Evolutionary conservation across 2,888 invertebrate genomes (phyloP), one percentile per base, ranked within the genome.

Genomic region (Stenodera caucasica): DNA sequence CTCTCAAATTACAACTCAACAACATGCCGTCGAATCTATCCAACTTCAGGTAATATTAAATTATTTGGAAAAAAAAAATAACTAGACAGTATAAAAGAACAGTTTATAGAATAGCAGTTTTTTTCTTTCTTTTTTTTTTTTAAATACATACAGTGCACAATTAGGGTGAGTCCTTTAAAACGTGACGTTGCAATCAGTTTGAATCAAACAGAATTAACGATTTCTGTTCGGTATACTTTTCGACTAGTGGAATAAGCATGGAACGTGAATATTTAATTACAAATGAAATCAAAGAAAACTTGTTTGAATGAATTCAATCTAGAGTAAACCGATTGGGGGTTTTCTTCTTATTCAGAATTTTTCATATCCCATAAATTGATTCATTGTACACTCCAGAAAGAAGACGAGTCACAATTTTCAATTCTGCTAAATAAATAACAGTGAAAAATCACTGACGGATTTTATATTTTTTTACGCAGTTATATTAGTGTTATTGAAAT

Each of bases 1-100:
- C 86, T 54, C 81, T 88, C 65, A 85, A 85, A 74, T 81, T 87
- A 67, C 85, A 86, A 67, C 80, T 88, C 26, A 87, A 87, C 75
- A 86, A 83, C 70, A 85, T 87, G 50, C 86, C 87, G 14, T 84
- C 86, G 15, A 83, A 86, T 60, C 77, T 87, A 56, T 70, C 72
- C 2, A 87, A 86, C 76, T 83, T 88, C 71, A 83, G 83, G 84
- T 85, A 74, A 68, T 61, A 23, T 12, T 45, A 12, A 23, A 21
- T 45, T 9, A 18, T 12, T 45, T 21, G 2, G 2, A 18, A 7
- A 26, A 26, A 26, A 26, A 26, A 5, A 26, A 3, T 5, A 26
- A 6, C 7, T 26, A 26, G 3, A 26, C 26, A n/a, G n/a, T n/a
- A n/a, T n/a, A n/a, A n/a, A n/a, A n/a, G n/a, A n/a, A n/a, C n/a